Percentiles rank a stretch among this genome's conserved stretches.
phyloP scores from a whole-genome alignment of 1,140 invertebrate species.

The Zaprionus gabonicus region DNA sequence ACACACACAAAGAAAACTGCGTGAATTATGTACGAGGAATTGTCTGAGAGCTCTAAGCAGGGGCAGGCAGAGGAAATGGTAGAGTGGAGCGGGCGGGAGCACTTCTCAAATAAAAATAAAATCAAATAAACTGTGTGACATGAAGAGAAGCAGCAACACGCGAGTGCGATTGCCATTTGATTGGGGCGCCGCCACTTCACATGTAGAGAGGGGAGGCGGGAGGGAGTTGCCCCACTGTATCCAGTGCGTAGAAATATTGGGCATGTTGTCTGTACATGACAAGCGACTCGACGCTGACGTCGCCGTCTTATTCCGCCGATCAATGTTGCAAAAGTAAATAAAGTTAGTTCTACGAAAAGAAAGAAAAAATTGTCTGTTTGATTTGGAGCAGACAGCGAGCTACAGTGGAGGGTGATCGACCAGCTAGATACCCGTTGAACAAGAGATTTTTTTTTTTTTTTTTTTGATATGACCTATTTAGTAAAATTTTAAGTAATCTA shows the following conservation, averaged over 20 bases:
- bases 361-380: background rate
- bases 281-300: background rate
- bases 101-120: slow-evolving; percentile 48
- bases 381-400: background rate
- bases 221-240: background rate
- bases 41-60: slow-evolving; percentile 8
- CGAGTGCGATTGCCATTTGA: slow-evolving; percentile 51
- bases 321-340: slow-evolving; percentile 43
- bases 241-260: background rate
- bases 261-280: slow-evolving; percentile 19
- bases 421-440: no score
- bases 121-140: slow-evolving; percentile 61
- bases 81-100: background rate
- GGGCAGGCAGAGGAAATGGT: no score
- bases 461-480: no score
- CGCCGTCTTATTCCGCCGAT: slow-evolving; percentile 17
- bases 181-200: slow-evolving; percentile 8
- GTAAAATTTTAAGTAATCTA: no score
- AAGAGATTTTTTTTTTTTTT: no score
- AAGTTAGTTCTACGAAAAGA: slow-evolving; percentile 12
- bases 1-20: slow-evolving; percentile 14
- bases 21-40: slow-evolving; percentile 48
- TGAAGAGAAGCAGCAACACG: slow-evolving; percentile 42
- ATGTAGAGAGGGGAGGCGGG: background rate
- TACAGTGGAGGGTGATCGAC: no score